Evolutionary conservation across 2,113 vertebrate species (phyloP).

Genomic region (Camelus bactrianus): DNA sequence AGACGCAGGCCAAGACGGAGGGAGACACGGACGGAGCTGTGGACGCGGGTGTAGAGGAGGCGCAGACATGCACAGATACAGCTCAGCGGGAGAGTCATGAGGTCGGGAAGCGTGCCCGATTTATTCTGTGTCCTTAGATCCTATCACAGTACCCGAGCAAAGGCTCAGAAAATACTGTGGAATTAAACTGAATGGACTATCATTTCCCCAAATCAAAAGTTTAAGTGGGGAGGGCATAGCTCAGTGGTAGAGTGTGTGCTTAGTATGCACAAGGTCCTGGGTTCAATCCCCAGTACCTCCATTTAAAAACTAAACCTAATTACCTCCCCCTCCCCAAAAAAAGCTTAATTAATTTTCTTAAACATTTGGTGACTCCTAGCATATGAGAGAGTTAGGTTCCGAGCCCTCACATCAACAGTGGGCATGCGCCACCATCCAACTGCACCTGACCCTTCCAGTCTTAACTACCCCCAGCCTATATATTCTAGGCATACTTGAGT

Average conservation of each 20-base stretch:
- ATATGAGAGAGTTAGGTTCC: neutral
- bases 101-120: neutral
- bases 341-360: too few relatives aligned
- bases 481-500: neutral
- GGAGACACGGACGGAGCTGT: neutral
- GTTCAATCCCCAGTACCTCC: too few relatives aligned
- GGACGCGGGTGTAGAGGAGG: neutral
- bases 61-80: neutral
- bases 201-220: neutral
- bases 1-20: neutral
- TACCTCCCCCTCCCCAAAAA: too few relatives aligned
- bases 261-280: too few relatives aligned
- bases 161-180: conserved; percentile 1
- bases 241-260: too few relatives aligned
- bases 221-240: too few relatives aligned
- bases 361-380: neutral
- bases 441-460: neutral
- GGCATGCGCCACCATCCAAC: too few relatives aligned
- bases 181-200: conserved; percentile 35
- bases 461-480: neutral
- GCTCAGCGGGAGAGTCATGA: neutral
- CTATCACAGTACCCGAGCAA: neutral
- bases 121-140: neutral
- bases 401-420: neutral
- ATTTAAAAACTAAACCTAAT: too few relatives aligned